A percentile compares a stretch with the other conserved stretches of the same genome.
Conservation (phyloP, 2,888 invertebrate species). For the Tridacna gigas region DNA sequence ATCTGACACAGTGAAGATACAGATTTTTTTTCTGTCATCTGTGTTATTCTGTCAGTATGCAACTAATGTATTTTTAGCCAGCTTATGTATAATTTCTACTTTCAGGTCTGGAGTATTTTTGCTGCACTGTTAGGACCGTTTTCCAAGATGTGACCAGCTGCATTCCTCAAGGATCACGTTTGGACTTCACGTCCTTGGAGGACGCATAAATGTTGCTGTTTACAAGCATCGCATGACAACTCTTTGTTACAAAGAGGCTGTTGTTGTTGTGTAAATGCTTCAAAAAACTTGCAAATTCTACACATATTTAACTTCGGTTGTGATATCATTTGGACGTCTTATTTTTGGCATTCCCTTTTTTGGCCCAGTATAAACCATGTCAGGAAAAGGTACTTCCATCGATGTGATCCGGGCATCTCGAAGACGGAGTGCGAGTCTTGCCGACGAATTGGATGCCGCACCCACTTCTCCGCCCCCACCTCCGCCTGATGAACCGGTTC, state of each 20-base stretch:
- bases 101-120: conserved; percentile 17
- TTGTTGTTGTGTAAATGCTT: neutral
- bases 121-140: neutral
- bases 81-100: neutral
- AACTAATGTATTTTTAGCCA: neutral
- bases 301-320: conserved; percentile 17
- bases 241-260: conserved; percentile 2
- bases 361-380: neutral
- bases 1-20: neutral
- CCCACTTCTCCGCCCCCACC: conserved; percentile 43
- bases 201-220: neutral
- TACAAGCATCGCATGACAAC: conserved; percentile 1
- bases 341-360: neutral
- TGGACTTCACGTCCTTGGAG: conserved; percentile 20
- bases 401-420: conserved; percentile 70
- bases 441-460: conserved; percentile 46
- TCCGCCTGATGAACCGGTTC: conserved; percentile 37
- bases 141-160: conserved; percentile 5
- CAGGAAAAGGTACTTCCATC: neutral
- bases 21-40: neutral
- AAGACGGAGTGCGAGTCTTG: conserved; percentile 71
- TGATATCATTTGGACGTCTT: conserved; percentile 13
- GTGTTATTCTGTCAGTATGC: neutral
- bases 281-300: neutral
- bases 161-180: neutral